Evolutionary conservation across 2,113 vertebrate species (phyloP), one percentile per base, ranked within the genome.

Genomic region (Planiliza haematocheilus): DNA sequence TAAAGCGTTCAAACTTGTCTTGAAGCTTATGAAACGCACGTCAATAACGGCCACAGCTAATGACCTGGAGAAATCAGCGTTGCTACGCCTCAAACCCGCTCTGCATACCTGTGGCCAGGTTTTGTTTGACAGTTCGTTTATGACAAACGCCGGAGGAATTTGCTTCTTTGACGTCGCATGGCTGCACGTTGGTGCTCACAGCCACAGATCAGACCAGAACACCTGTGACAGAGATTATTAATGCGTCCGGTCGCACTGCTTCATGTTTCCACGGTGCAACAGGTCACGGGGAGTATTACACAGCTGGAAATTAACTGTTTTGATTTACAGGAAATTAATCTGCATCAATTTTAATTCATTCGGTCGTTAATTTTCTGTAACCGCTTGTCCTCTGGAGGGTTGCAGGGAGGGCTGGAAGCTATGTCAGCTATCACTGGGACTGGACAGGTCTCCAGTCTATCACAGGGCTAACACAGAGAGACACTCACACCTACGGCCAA

Each of bases 131-230:
- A 17, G 57, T 18, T 21, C 3, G 21, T 65, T 48, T 24, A 12
- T 69, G 39, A 59, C 38, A 34, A 70, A 59, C 7, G 0, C 14
- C 24, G 34, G 9, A 24, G 58, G 53, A 78, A 69, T 73, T n/a
- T 52, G 14, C 2, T 4, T 30, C 41, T 7, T 73, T 57, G 24
- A 24, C 18, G 21, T 59, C 45, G 66, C 17, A 43, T 39, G 6
- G n/a, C 6, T 63, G 20, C 12, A 63, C 30, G 0, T 18, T 52
- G 10, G 6, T 16, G 38, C 18, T 12, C 6, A 21, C 24, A 10
- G 36, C 46, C 13, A 17, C n/a, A 24, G 21, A 43, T 17, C n/a
- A 24, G 21, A 43, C 20, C 7, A 18, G 18, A 36, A 55, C 8
- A 18, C 14, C 17, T 42, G 18, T n/a, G 13, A n/a, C 16, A n/a